phyloP scores from a whole-genome alignment of 2,888 invertebrate genomes.

The Chaetogeoica ovagalla region DNA sequence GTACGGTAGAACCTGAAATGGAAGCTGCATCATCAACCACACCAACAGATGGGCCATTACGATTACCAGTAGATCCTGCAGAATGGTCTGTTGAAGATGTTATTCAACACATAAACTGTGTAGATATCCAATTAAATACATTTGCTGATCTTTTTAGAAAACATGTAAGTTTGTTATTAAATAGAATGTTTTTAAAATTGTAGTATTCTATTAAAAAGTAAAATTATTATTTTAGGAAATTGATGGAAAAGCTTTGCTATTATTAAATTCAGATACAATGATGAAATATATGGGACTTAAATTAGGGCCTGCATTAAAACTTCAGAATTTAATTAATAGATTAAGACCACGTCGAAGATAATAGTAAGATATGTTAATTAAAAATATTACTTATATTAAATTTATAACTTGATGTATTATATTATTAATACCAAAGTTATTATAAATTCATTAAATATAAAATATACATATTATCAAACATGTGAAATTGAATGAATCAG shows the following conservation, averaged over 20 bases:
- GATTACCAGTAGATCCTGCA: slow-evolving; percentile 65
- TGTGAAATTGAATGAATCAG: no score
- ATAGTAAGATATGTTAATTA: slow-evolving; percentile 10
- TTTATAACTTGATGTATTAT: not conserved
- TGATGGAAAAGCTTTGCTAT: slow-evolving; percentile 91
- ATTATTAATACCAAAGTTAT: not conserved
- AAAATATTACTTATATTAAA: not conserved
- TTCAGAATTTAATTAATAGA: slow-evolving; percentile 89
- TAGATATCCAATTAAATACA: slow-evolving; percentile 79
- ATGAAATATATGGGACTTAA: slow-evolving; percentile 99
- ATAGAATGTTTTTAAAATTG: slow-evolving; percentile 1
- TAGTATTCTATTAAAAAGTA: slow-evolving; percentile 3
- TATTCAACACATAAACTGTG: slow-evolving; percentile 83
- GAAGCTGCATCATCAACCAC: slow-evolving; percentile 66
- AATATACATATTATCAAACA: no score
- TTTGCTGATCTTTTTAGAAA: slow-evolving; percentile 91
- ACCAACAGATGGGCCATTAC: slow-evolving; percentile 59
- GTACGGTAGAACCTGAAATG: slow-evolving; percentile 59
- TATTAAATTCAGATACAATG: slow-evolving; percentile 97
- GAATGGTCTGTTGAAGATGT: slow-evolving; percentile 96
- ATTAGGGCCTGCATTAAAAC: slow-evolving; percentile 94
- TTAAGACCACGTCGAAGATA: slow-evolving; percentile 65
- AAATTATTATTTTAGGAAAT: slow-evolving; percentile 76
- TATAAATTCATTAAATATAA: not conserved
- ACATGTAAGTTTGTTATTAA: slow-evolving; percentile 72